phyloP scores from a whole-genome alignment of 2,888 invertebrate genomes.

The Oxycera nigricornis region DNA sequence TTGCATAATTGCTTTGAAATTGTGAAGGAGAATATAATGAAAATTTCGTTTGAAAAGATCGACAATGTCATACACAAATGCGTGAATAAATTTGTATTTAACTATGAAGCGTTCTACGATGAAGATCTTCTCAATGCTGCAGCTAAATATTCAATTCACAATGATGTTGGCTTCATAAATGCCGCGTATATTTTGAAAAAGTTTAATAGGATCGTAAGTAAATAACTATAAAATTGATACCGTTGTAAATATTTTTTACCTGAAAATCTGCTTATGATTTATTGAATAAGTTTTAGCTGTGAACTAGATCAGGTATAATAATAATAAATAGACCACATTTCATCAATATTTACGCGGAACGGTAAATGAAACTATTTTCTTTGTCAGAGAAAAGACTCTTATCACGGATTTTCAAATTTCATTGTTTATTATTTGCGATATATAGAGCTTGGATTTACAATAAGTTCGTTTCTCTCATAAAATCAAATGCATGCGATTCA shows the following conservation, averaged over 20 bases:
- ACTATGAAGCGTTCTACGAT: conserved; percentile 67
- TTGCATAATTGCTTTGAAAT: conserved; percentile 65
- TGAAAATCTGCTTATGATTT: too few relatives aligned
- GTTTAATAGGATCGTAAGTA: conserved; percentile 67
- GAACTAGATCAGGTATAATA: too few relatives aligned
- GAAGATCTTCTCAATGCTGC: conserved; percentile 68
- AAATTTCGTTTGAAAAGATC: conserved; percentile 63
- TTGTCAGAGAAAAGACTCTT: background rate
- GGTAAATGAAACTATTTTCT: background rate
- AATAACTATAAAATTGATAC: too few relatives aligned
- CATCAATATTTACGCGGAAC: too few relatives aligned
- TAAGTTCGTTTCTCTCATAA: too few relatives aligned
- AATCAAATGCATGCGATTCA: too few relatives aligned
- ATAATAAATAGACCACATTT: background rate
- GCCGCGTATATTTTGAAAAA: conserved; percentile 64
- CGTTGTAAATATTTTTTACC: too few relatives aligned
- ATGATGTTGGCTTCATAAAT: conserved; percentile 64
- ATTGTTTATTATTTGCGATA: too few relatives aligned
- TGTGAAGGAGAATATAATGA: conserved; percentile 57
- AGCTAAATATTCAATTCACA: conserved; percentile 64
- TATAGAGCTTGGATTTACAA: too few relatives aligned
- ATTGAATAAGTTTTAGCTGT: too few relatives aligned
- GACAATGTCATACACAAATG: conserved; percentile 64
- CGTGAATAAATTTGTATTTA: conserved; percentile 62
- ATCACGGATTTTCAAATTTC: background rate